Evolutionary conservation across 2,888 invertebrate species (phyloP), one percentile per base, ranked within the genome.

Genomic region (Rugalucina vietnamica): DNA sequence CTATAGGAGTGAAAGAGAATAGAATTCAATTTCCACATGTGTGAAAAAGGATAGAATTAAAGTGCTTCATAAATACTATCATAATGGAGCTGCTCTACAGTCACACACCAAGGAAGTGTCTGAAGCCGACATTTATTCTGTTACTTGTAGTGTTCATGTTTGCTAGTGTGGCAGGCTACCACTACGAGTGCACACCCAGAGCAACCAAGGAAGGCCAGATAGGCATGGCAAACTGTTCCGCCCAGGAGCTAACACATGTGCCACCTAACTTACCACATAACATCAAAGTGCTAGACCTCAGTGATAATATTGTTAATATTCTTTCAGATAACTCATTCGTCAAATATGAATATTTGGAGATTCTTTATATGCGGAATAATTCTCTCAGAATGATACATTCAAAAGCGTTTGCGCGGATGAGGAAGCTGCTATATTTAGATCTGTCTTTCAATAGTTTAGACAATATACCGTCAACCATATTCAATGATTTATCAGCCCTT

Each of bases 211-310:
- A 82, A 24, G 65, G 49, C 12, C 74, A 76, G 1, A 34, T 76
- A 12, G 87, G 87, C 5, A 79, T 87, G 24, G 92, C 92, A 27
- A 91, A 92, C 85, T 93, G 93, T 84, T 90, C 91, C 27, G 69
- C 78, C 18, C 85, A 88, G 32, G 76, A 79, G 8, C 80, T 92
- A 32, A 65, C 82, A 1, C 83, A 88, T 29, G 90, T 93, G 10
- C 93, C 93, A 0, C 91, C 88, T 65, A 89, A 89, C 34, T 84
- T 93, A 27, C 91, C 92, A 57, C 90, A 91, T 73, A 91, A 89
- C 74, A 91, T 93, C 50, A 70, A 82, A 72, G 81, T 82, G 24
- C 82, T 93, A 10, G 91, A 93, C 82, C 89, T 93, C 65, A 89
- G 89, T 29, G 88, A 91, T 74, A 93, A 93, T 77, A 81, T 82